Evolutionary conservation across 1,140 invertebrate genomes (phyloP), one percentile per base, ranked within the genome.

Genomic region (Hypothenemus hampei): DNA sequence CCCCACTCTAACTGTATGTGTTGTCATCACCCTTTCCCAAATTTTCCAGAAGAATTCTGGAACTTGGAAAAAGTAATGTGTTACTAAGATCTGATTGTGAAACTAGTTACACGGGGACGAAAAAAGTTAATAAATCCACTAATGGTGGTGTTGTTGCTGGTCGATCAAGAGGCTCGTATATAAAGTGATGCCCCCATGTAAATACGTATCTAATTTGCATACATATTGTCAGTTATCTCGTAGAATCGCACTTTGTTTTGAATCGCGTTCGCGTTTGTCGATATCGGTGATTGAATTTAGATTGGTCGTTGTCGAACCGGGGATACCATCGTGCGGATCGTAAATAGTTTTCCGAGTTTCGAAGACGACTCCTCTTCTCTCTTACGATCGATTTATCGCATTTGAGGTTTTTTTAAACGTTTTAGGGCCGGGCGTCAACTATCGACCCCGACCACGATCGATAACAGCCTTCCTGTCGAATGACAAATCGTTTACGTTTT

Each of bases 171-270:
- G 52, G 47, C 24, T 35, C 54, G 37, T 56, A 61, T 47, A 57
- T 65, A 65, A 65, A 65, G 57, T 57, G 56, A n/a, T n/a, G n/a
- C n/a, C n/a, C n/a, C n/a, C 57, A 54, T 60, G 61, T 65, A 65
- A 65, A 65, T 62, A 62, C 63, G 39, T 31, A 23, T 45, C 52
- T 54, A 65, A 62, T 65, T 65, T 65, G 63, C 63, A 65, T 65
- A 65, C 63, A 65, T 65, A 65, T 65, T 62, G 63, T 65, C 61
- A 65, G 52, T 65, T 65, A 65, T 65, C 63, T 57, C 60, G 44
- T n/a, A 58, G 56, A 57, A 65, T 65, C 60, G 60, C 46, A 60
- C 58, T 60, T 62, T 60, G 58, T 59, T 58, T 60, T 56, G 59
- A 60, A 44, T 50, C 46, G 31, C 57, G 51, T 54, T n/a, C n/a